phyloP scores from a whole-genome alignment of 2,888 invertebrate species.

The Hoplodrina blanda region DNA sequence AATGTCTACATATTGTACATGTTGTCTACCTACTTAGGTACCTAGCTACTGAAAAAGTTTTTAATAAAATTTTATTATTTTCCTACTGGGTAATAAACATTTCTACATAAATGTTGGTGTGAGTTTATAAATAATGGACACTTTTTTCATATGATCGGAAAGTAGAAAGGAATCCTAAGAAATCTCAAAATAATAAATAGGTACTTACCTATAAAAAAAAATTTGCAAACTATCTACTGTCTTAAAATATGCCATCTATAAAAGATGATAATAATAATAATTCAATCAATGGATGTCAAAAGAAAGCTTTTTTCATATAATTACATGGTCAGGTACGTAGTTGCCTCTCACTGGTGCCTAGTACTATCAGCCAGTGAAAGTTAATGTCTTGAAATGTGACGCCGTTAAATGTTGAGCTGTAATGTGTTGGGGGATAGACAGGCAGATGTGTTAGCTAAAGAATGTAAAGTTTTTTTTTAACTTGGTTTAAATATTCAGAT shows the following conservation, averaged over 20 bases:
- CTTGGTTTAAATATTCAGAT: background rate
- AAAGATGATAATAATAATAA: slow-evolving; percentile 29
- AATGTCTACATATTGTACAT: too few relatives aligned
- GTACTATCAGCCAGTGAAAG: slow-evolving; percentile 56
- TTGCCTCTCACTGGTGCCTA: slow-evolving; percentile 49
- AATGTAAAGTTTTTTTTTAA: background rate
- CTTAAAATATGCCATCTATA: background rate
- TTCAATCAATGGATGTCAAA: slow-evolving; percentile 40
- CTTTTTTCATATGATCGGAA: background rate
- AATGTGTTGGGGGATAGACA: slow-evolving; percentile 11
- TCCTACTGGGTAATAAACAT: too few relatives aligned
- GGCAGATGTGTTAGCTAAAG: background rate
- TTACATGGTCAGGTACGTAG: slow-evolving; percentile 35
- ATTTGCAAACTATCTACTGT: background rate
- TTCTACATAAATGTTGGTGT: too few relatives aligned
- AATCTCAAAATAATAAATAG: background rate
- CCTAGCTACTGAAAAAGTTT: too few relatives aligned
- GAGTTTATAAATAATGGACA: background rate
- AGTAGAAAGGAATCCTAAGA: background rate
- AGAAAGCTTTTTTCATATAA: slow-evolving; percentile 52
- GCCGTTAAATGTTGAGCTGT: slow-evolving; percentile 24
- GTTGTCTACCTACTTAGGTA: too few relatives aligned
- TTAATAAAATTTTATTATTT: too few relatives aligned
- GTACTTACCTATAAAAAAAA: too few relatives aligned
- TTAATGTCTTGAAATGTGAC: slow-evolving; percentile 47